Evolutionary conservation across 2,797 vertebrate genomes (phyloP).

Genomic region (Coranthus polyacanthus): DNA sequence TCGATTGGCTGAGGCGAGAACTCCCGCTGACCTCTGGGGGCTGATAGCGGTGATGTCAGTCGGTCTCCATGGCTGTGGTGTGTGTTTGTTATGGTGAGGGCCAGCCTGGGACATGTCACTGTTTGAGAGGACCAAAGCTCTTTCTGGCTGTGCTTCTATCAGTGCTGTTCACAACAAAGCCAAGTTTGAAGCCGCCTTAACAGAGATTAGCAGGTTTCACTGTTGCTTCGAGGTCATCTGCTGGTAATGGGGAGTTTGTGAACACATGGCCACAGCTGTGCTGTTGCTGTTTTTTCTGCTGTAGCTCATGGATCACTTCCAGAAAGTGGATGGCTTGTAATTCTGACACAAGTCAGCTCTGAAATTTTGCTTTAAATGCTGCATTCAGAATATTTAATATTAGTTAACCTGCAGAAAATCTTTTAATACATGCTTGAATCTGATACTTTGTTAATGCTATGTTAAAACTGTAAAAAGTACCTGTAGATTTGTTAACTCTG

Average conservation of each 20-base stretch:
- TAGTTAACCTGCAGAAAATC: too few relatives aligned
- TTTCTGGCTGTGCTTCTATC: constrained; percentile 47
- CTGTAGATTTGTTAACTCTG: too few relatives aligned
- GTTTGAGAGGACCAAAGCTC: constrained; percentile 25
- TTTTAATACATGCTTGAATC: too few relatives aligned
- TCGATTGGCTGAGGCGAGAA: constrained; percentile 40
- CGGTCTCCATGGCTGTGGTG: constrained; percentile 45
- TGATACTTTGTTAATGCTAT: too few relatives aligned
- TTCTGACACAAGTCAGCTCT: too few relatives aligned
- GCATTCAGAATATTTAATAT: too few relatives aligned
- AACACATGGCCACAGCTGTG: constrained; percentile 41
- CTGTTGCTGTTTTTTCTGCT: constrained; percentile 1
- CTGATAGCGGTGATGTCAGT: constrained; percentile 31
- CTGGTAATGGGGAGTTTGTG: constrained; percentile 3
- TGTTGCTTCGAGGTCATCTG: constrained; percentile 17
- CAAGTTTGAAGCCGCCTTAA: constrained; percentile 25
- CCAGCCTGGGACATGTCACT: constrained; percentile 36
- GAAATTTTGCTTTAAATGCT: too few relatives aligned
- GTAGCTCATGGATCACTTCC: too few relatives aligned
- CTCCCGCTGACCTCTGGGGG: constrained; percentile 8
- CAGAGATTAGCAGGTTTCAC: constrained; percentile 27
- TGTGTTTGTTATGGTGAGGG: constrained; percentile 40
- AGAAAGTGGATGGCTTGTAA: not conserved
- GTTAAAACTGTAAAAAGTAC: too few relatives aligned
- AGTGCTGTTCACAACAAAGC: constrained; percentile 31